Conservation (phyloP, 2,113 vertebrate species). For the Aythya baeri region DNA sequence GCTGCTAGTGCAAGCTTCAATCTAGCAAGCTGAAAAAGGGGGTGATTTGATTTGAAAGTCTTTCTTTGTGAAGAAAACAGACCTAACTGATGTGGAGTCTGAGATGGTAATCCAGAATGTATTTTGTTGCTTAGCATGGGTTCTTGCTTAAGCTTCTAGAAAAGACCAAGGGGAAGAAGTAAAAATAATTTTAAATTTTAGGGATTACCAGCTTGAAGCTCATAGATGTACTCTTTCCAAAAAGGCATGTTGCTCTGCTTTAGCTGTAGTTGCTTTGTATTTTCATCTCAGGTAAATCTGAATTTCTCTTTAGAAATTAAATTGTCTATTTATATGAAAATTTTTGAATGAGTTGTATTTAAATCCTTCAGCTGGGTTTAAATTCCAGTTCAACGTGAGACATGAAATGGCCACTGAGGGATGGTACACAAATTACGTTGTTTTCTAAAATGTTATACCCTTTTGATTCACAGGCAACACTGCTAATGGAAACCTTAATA, state of each 20-base stretch:
- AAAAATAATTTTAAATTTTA: not conserved
- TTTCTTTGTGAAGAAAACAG: not conserved
- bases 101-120: not conserved
- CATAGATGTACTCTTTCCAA: not conserved
- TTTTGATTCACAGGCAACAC: not conserved
- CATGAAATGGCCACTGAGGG: not conserved
- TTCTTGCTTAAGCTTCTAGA: not conserved
- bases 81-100: not conserved
- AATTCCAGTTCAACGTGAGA: not conserved
- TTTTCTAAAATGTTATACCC: slow-evolving; percentile 16
- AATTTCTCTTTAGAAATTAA: slow-evolving; percentile 3
- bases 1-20: not conserved
- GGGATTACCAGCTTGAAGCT: not conserved
- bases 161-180: not conserved
- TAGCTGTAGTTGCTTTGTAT: not conserved
- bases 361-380: not conserved
- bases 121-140: not conserved
- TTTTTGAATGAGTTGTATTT: not conserved
- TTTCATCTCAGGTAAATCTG: slow-evolving; percentile 3
- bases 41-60: not conserved
- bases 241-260: not conserved
- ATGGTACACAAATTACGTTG: not conserved
- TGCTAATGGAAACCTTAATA: not conserved
- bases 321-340: not conserved
- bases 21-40: not conserved